Base-by-base conservation (phyloP, 2,797 vertebrate species). In the Todus mexicanus region DNA sequence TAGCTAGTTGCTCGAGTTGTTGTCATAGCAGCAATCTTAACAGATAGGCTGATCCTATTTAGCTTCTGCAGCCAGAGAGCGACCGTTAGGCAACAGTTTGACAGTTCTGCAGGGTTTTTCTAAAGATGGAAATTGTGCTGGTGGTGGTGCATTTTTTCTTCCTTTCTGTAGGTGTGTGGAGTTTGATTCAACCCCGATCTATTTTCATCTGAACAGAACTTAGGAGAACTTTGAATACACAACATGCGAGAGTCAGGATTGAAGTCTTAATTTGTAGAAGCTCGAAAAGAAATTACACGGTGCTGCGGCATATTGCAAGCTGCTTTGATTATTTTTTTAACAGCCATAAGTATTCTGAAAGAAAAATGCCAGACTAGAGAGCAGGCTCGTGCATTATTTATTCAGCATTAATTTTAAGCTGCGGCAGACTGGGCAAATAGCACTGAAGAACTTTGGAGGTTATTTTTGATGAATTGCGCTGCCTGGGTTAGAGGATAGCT, bases 1-100 rank as follows among this genome's bases (percentile, higher is more conserved):
- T 70, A 93, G 85, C 79, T 75, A 61, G 20, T 88, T 93, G 91
- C 90, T 95, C 5, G 79, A 92, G 87, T 85, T 94, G 94, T 95
- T 95, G 93, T 94, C 93, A 95, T 95, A 95, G 93, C 94, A 95
- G 95, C 91, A 92, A 82, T 93, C 92, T 96, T 82, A 94, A 79
- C 90, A 92, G 95, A 95, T 95, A 96, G 89, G 85, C 92, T 72
- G 92, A 51, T 94, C 85, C 88, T 89, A 51, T 94, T 94, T 96
- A 96, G 95, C 64, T 88, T 63, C 51, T 93, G 87, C 85, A 94
- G 93, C 94, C 92, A 79, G 59, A 70, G 48, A 95, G 72, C 19
- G 23, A 84, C 89, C 45, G 77, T 91, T 90, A 79, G 90, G 91
- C 92, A 96, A 86, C 87, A 74, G 89, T 94, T 92, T 95, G 95